Evolutionary conservation across 1,140 invertebrate species (phyloP).

Genomic region (Drosophila miranda): DNA sequence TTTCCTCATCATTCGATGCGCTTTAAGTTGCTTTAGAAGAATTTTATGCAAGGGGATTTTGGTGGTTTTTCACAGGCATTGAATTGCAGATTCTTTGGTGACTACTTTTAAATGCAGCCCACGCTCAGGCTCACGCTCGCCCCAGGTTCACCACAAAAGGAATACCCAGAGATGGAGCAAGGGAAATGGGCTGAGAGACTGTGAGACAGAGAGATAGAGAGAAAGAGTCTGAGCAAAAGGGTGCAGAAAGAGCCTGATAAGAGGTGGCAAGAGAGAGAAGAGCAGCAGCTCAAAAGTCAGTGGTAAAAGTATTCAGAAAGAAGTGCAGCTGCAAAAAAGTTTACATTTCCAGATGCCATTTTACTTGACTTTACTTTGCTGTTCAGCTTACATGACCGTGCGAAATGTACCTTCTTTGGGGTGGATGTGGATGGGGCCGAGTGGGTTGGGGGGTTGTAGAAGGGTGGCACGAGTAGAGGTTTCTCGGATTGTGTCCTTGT

Average conservation of each 20-base stretch:
- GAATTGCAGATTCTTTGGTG: conserved; percentile 69
- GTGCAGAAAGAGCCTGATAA: not conserved
- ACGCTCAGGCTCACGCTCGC: conserved; percentile 2
- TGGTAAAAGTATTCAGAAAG: conserved; percentile 78
- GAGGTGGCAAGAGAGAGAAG: conserved; percentile 22
- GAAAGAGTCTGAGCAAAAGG: conserved; percentile 20
- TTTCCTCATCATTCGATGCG: conserved; percentile 22
- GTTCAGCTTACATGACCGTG: conserved; percentile 56
- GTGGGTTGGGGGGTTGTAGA: not conserved
- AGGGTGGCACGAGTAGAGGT: too few species aligned
- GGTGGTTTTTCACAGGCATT: conserved; percentile 51
- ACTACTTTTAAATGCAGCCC: conserved; percentile 70
- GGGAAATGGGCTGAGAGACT: conserved; percentile 4
- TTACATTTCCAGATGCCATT: conserved; percentile 79
- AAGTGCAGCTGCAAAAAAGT: conserved; percentile 74
- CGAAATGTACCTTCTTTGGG: conserved; percentile 41
- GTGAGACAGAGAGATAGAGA: conserved; percentile 13
- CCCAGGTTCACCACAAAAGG: conserved; percentile 24
- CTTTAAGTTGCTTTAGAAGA: conserved; percentile 43
- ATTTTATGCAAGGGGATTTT: conserved; percentile 45
- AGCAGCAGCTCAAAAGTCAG: conserved; percentile 55
- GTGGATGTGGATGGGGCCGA: not conserved
- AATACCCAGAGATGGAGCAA: conserved; percentile 28
- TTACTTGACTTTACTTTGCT: conserved; percentile 70
- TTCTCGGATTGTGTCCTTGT: conserved; percentile 17